These are phyloP conservation scores for Cyrtorhinus lividipennis DNA, from an alignment of 1,140 invertebrate species.

Conservation along the genomic window DNA sequence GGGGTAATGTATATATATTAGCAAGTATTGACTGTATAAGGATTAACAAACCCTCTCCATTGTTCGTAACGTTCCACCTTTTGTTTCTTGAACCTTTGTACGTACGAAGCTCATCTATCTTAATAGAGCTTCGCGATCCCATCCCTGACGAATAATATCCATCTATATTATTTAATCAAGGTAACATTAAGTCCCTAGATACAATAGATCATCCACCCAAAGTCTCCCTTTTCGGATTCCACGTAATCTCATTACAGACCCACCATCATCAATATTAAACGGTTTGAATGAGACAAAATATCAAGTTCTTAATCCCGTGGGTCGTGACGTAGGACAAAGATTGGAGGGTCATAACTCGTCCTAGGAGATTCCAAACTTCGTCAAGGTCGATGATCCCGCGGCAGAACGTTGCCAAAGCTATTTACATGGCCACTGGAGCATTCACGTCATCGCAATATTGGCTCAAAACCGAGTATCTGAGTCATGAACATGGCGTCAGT, in stretches of 20 bases:
- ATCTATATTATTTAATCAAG: conserved; percentile 17
- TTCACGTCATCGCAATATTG: too few species aligned
- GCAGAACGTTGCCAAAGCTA: too few species aligned
- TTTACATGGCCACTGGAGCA: too few species aligned
- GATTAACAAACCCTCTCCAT: conserved; percentile 10
- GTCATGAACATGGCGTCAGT: too few species aligned
- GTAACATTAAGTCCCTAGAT: conserved; percentile 11
- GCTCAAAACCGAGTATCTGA: too few species aligned
- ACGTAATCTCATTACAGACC: conserved; percentile 7
- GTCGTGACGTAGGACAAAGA: too few species aligned
- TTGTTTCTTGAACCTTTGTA: conserved; percentile 15
- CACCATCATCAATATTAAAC: too few species aligned
- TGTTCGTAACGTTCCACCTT: conserved; percentile 10
- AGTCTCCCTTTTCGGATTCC: conserved; percentile 2
- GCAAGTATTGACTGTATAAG: conserved; percentile 15
- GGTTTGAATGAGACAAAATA: too few species aligned
- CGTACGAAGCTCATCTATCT: conserved; percentile 10
- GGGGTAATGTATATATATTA: conserved; percentile 15
- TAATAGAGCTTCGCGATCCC: conserved; percentile 7
- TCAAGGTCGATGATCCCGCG: too few species aligned
- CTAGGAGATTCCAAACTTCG: too few species aligned
- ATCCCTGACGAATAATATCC: conserved; percentile 13
- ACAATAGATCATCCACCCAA: conserved; percentile 4
- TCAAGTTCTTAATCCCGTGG: too few species aligned
- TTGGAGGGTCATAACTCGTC: too few species aligned